A percentile compares a stretch with the other conserved stretches of the same genome.
Evolutionary conservation across 2,797 vertebrate genomes (phyloP).

Genomic region (Staurois parvus): DNA sequence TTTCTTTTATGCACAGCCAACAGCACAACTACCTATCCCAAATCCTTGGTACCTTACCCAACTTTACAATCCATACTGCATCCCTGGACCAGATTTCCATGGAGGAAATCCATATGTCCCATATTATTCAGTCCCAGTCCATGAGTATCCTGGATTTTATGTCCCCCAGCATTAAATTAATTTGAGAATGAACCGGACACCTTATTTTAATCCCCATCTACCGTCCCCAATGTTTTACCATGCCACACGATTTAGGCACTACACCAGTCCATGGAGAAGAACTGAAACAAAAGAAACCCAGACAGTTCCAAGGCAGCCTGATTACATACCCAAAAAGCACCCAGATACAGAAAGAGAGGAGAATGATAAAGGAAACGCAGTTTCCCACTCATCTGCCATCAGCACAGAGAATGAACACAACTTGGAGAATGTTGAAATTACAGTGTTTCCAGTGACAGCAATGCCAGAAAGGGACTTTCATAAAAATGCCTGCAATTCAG

Average conservation of each 20-base stretch:
- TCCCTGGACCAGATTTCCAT: constrained; percentile 69
- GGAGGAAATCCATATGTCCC: no score
- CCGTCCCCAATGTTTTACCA: constrained; percentile 71
- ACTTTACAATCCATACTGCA: constrained; percentile 60
- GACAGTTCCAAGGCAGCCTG: constrained; percentile 69
- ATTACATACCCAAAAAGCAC: constrained; percentile 65
- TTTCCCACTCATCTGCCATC: constrained; percentile 67
- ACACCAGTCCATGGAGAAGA: constrained; percentile 66
- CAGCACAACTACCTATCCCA: constrained; percentile 66
- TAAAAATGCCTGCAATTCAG: constrained; percentile 65
- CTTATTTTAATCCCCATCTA: constrained; percentile 72
- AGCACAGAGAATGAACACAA: constrained; percentile 62
- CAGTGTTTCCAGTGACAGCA: constrained; percentile 64
- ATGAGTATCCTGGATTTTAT: constrained; percentile 69
- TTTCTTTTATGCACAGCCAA: constrained; percentile 67
- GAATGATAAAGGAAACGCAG: constrained; percentile 61
- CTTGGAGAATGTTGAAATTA: constrained; percentile 63
- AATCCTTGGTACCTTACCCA: constrained; percentile 69
- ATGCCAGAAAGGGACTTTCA: constrained; percentile 67
- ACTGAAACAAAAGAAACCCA: constrained; percentile 74
- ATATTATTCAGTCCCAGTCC: no score
- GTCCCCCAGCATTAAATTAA: constrained; percentile 68
- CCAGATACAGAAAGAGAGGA: constrained; percentile 64
- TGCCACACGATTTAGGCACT: constrained; percentile 68
- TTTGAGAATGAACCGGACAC: constrained; percentile 70